Percentiles rank a stretch among this genome's conserved stretches.
Conservation (phyloP, 2,797 vertebrate species). For the Stomatorhinus walkeri region DNA sequence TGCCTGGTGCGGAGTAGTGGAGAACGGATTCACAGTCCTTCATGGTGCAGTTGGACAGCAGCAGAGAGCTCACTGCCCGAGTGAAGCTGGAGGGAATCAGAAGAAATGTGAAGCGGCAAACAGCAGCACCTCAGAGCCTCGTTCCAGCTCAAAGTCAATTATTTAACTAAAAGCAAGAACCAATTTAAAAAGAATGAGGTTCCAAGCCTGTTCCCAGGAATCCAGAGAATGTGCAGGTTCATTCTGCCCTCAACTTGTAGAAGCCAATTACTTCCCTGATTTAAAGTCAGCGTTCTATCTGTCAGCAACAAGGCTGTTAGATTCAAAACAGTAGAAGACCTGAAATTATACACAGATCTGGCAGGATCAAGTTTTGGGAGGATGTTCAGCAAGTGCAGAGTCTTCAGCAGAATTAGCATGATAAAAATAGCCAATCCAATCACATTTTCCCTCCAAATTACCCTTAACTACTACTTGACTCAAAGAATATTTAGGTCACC, state of each 20-base stretch:
- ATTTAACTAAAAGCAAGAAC: neutral
- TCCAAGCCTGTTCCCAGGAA: neutral
- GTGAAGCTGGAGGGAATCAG: slow-evolving; percentile 36
- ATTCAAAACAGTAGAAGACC: neutral
- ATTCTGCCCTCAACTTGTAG: neutral
- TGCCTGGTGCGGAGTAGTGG: slow-evolving; percentile 56
- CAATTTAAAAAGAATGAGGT: neutral
- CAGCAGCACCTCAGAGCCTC: neutral
- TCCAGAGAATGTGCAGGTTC: neutral
- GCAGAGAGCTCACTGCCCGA: slow-evolving; percentile 62
- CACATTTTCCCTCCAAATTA: neutral
- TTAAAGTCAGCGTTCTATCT: neutral
- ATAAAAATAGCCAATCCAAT: neutral
- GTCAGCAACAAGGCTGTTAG: neutral
- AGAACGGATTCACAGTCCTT: slow-evolving; percentile 62
- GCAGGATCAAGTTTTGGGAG: neutral
- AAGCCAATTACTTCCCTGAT: neutral
- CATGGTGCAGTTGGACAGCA: slow-evolving; percentile 52
- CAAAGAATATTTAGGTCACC: neutral
- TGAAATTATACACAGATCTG: neutral
- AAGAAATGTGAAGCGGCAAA: neutral
- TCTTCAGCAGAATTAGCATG: neutral
- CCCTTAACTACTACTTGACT: neutral
- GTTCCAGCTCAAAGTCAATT: neutral
- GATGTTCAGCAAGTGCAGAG: neutral